These are phyloP conservation scores for Hydractinia symbiolongicarpus DNA, from an alignment of 30 jellyfish, hydroid and myxozoan species.

Conservation along the genomic window DNA sequence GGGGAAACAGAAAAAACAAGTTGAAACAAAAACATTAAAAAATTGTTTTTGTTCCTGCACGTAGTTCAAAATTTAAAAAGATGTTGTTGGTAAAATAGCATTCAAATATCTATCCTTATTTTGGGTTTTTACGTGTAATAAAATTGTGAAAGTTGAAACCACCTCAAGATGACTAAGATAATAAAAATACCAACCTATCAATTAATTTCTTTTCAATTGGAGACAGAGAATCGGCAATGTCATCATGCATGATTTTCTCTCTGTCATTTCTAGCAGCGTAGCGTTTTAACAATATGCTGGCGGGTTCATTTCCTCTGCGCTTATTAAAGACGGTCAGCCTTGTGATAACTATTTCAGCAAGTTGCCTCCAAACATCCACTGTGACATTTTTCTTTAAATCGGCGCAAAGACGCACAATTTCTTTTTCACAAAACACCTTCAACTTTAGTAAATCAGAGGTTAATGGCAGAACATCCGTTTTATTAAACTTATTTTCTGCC, in stretches of 20 bases:
- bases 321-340: not conserved
- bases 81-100: no score
- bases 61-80: no score
- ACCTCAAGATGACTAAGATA: no score
- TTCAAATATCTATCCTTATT: no score
- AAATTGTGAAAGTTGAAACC: no score
- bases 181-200: not conserved
- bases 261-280: not conserved
- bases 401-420: not conserved
- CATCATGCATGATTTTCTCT: not conserved
- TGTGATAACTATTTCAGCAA: not conserved
- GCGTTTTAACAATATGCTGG: not conserved
- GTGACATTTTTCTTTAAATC: not conserved
- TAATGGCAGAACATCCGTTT: slow-evolving; percentile 15
- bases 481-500: slow-evolving; percentile 18
- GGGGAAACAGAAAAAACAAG: no score
- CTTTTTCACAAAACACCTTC: not conserved
- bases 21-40: no score
- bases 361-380: slow-evolving; percentile 16
- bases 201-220: not conserved
- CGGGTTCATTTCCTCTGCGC: not conserved
- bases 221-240: not conserved
- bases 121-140: no score
- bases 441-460: slow-evolving; percentile 27
- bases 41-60: no score